phyloP scores from a whole-genome alignment of 2,888 invertebrate species.

The Aleiodes alternator region DNA sequence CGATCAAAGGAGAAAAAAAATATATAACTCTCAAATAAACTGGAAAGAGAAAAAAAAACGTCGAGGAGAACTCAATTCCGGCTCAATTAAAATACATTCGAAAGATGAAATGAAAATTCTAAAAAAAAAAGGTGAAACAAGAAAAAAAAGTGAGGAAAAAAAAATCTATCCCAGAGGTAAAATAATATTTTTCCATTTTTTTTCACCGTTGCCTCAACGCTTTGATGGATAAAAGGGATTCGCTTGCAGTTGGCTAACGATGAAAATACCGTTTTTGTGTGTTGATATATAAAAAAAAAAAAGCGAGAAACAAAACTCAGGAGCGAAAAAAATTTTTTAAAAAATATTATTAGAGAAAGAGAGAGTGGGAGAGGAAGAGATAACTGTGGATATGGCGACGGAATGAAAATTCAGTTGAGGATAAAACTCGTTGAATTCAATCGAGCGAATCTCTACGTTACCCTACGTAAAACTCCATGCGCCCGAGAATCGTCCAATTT shows the following conservation, averaged over 20 bases:
- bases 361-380: neutral
- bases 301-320: neutral
- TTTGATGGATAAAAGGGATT: constrained; percentile 31
- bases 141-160: neutral
- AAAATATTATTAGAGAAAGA: constrained; percentile 21
- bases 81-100: constrained; percentile 52
- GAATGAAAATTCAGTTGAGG: constrained; percentile 46
- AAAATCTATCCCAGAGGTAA: constrained; percentile 32
- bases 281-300: constrained; percentile 26
- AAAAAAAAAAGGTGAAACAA: neutral
- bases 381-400: constrained; percentile 39
- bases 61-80: constrained; percentile 43
- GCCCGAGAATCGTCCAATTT: constrained; percentile 43
- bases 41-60: constrained; percentile 8
- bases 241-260: constrained; percentile 40
- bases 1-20: constrained; percentile 29
- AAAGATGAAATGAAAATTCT: constrained; percentile 46
- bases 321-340: constrained; percentile 27
- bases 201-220: neutral
- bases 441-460: constrained; percentile 43
- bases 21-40: constrained; percentile 40
- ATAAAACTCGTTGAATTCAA: constrained; percentile 47
- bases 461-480: constrained; percentile 44
- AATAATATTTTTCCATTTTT: constrained; percentile 9
- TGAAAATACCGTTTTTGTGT: constrained; percentile 31